phyloP scores from a whole-genome alignment of 2,797 vertebrate genomes.

The Sarcoramphus papa region DNA sequence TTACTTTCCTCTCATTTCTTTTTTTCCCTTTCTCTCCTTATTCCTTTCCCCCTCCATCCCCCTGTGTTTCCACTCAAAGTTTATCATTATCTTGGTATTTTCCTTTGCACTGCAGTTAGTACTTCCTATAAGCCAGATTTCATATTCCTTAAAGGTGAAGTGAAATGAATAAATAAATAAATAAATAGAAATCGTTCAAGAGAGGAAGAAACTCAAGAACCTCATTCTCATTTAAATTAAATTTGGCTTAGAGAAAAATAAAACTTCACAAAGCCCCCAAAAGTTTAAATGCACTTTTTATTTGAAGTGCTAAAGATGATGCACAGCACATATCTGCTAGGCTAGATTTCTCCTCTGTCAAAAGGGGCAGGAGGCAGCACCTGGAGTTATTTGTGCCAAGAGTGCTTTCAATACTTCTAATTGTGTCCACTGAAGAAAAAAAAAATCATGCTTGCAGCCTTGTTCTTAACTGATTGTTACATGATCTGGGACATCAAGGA shows the following conservation, averaged over 20 bases:
- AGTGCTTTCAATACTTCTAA: neutral
- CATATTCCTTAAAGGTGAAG: neutral
- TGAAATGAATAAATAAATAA: neutral
- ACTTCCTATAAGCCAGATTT: neutral
- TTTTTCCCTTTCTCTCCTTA: neutral
- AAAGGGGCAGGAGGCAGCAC: neutral
- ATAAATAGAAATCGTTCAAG: neutral
- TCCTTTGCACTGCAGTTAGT: neutral
- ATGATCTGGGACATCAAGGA: neutral
- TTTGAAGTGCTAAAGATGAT: neutral
- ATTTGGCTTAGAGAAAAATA: neutral
- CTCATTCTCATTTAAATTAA: neutral
- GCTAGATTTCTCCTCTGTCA: neutral
- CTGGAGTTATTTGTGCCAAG: neutral
- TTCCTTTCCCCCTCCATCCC: neutral
- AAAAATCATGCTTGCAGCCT: neutral
- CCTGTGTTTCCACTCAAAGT: fast-evolving
- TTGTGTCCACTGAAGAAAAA: neutral
- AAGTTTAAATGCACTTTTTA: neutral
- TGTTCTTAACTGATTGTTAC: neutral
- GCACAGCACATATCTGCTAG: neutral
- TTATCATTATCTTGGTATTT: neutral
- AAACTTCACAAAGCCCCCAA: neutral
- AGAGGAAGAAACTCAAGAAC: neutral
- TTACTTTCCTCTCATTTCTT: neutral